A percentile compares a stretch with the other conserved stretches of the same genome.
These are phyloP conservation scores for Drosophila neutralis DNA, from an alignment of 2,888 invertebrate species.

Conservation along the genomic window DNA sequence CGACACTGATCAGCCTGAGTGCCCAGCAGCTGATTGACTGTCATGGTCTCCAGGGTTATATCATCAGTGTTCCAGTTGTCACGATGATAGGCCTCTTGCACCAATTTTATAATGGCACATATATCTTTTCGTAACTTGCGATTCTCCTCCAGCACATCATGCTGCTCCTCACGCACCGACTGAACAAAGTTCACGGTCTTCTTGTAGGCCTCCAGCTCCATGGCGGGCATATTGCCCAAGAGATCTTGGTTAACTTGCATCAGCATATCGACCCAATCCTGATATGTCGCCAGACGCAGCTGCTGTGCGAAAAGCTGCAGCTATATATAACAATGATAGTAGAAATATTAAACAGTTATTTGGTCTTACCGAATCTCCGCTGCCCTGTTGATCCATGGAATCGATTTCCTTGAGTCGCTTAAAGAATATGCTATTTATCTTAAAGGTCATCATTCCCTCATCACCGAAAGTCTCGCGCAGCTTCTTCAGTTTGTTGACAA, in stretches of 20 bases:
- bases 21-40: constrained; percentile 83
- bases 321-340: not conserved
- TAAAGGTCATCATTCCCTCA: constrained; percentile 78
- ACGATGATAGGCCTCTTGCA: constrained; percentile 84
- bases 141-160: constrained; percentile 63
- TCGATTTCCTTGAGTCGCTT: constrained; percentile 87
- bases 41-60: constrained; percentile 85
- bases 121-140: constrained; percentile 81
- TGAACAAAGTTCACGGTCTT: constrained; percentile 86
- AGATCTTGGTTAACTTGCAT: constrained; percentile 87
- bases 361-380: constrained; percentile 82
- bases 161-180: constrained; percentile 58
- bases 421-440: constrained; percentile 88
- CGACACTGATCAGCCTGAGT: constrained; percentile 16
- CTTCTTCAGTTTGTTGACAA: constrained; percentile 32
- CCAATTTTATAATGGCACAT: constrained; percentile 84
- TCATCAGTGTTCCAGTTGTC: constrained; percentile 84
- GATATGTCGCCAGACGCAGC: constrained; percentile 88
- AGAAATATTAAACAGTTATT: not conserved
- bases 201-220: constrained; percentile 87
- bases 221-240: constrained; percentile 87
- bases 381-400: constrained; percentile 76
- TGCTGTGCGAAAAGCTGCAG: constrained; percentile 73
- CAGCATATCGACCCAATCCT: constrained; percentile 88
- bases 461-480: constrained; percentile 44